Percentiles rank a stretch among this genome's conserved stretches.
phyloP scores from a whole-genome alignment of 2,113 vertebrate genomes.

The Forbesichthys agassizii region DNA sequence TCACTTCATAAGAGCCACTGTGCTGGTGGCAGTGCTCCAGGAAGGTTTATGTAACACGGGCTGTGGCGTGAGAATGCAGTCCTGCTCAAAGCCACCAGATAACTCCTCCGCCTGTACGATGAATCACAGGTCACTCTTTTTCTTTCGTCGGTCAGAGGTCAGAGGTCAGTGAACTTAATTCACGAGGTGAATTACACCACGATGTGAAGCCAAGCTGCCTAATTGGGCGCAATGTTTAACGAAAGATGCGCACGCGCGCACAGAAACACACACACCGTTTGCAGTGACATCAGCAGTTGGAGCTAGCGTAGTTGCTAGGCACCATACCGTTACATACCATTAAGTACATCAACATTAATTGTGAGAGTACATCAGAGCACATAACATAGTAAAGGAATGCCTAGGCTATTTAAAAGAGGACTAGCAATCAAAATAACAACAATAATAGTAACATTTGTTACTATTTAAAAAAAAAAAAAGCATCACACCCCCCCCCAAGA shows the following conservation, averaged over 20 bases:
- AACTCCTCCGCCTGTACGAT: slow-evolving; percentile 42
- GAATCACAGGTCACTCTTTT: slow-evolving; percentile 54
- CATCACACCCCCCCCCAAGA: no score
- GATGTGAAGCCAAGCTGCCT: slow-evolving; percentile 25
- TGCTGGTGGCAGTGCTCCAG: slow-evolving; percentile 44
- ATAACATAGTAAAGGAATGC: no score
- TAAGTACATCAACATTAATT: no score
- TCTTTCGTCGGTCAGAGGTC: slow-evolving; percentile 59
- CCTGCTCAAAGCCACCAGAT: slow-evolving; percentile 39
- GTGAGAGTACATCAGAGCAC: no score
- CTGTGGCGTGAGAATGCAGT: slow-evolving; percentile 29
- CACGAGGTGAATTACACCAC: slow-evolving; percentile 44
- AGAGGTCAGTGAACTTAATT: slow-evolving; percentile 58
- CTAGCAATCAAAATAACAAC: no score
- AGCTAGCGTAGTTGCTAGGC: no score
- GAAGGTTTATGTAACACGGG: slow-evolving; percentile 71
- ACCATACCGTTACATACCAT: no score
- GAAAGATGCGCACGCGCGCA: slow-evolving; percentile 12
- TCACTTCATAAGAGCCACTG: no score
- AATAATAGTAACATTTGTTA: no score
- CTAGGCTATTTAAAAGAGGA: no score
- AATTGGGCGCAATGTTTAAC: slow-evolving; percentile 48
- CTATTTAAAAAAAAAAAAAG: no score
- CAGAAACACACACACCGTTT: slow-evolving; percentile 1
- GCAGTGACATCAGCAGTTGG: no score